Base-by-base conservation (phyloP, 2,888 invertebrate species). In the Metacarcinus magister region DNA sequence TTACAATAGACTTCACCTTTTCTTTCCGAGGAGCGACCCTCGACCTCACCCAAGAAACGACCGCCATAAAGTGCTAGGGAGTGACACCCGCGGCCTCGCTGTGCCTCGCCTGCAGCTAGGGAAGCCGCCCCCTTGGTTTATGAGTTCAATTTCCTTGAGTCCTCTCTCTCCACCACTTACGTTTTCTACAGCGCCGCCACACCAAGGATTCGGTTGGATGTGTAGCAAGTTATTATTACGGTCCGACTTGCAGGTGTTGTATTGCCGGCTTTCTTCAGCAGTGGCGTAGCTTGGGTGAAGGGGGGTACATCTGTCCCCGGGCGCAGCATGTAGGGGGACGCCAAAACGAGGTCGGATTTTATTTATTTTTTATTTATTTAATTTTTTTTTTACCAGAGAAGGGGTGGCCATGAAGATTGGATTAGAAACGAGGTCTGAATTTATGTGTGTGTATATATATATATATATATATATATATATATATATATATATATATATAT, bases 81-180 rank as follows among this genome's bases (percentile, higher is more conserved):
- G 94, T 46, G 46, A 93, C 93, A 43, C n/a, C 60, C 93, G 39
- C 75, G 75, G 39, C 75, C 75, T 75, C 32, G 13, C 48, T 67
- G 93, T 19, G 44, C 93, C 93, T 75, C 67, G 93, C 67, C 54
- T 28, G 60, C 32, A 67, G 93, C 39, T 16, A 32, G 75, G 39
- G 43, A 54, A 93, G 75, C 54, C 75, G 93, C 67, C 94, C 94
- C 87, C 90, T 54, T 94, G 44, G 54, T 94, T 94, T 94, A 94
- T 94, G 94, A 87, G 60, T 60, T 90, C 94, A 94, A 94, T 94
- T 94, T 94, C 44, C 60, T 39, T 54, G 54, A 90, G 82, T 94
- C 67, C 94, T 82, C 94, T 46, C 94, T 94, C 60, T 23, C 90
- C 46, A 90, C 94, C 90, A 46, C 82, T 90, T 87, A 54, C 60